Conservation (phyloP, 1,140 invertebrate genomes). For the Phocides pigmalion region DNA sequence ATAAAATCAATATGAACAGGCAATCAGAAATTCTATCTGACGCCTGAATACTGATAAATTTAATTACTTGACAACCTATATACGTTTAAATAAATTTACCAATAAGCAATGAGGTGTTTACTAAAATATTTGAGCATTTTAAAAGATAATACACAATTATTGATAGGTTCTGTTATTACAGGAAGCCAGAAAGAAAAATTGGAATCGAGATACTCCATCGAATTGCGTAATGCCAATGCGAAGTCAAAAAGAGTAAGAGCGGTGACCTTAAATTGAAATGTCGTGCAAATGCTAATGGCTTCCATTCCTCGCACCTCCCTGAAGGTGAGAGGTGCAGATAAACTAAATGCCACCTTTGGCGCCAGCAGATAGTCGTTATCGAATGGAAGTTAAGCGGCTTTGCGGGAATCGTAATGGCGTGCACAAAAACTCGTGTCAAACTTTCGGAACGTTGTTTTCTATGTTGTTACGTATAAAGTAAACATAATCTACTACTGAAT, state of each 20-base stretch:
- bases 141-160: too few relatives aligned
- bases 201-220: slow-evolving; percentile 11
- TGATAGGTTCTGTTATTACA: too few relatives aligned
- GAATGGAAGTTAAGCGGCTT: slow-evolving; percentile 15
- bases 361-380: slow-evolving; percentile 28
- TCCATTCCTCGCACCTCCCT: slow-evolving; percentile 49
- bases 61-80: too few relatives aligned
- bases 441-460: background rate
- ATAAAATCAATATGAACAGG: too few relatives aligned
- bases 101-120: too few relatives aligned
- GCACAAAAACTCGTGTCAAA: slow-evolving; percentile 1
- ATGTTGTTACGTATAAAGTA: too few relatives aligned
- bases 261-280: slow-evolving; percentile 57
- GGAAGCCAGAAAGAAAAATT: too few relatives aligned
- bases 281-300: slow-evolving; percentile 67
- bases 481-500: too few relatives aligned
- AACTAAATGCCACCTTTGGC: slow-evolving; percentile 41
- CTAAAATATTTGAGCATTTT: too few relatives aligned
- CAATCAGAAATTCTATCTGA: too few relatives aligned
- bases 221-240: slow-evolving; percentile 23
- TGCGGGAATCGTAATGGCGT: background rate
- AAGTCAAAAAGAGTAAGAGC: slow-evolving; percentile 26
- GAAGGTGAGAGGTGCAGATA: slow-evolving; percentile 45
- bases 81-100: too few relatives aligned
- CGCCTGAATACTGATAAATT: too few relatives aligned